Base-by-base conservation (phyloP, 2,888 invertebrate species). In the Dicycla oo region DNA sequence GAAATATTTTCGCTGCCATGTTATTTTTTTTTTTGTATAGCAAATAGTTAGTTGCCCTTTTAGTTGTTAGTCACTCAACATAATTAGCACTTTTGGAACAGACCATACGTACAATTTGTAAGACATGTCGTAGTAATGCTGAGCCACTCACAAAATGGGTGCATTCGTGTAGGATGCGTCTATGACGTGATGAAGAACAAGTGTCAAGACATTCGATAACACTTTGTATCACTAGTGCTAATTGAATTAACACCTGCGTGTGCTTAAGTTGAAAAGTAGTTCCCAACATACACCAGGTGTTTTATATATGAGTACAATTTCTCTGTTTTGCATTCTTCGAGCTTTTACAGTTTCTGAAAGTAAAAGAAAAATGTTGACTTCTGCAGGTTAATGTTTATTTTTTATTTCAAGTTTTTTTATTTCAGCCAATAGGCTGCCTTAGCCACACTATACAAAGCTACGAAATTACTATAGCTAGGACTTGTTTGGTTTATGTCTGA, bases 211-310 rank as follows among this genome's bases (percentile, higher is more conserved):
- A 62, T 23, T 56, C 65, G 63, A 83, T 78, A 80, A 70, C 71
- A 61, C 57, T 69, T 81, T 75, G 76, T 80, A 76, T 73, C 63
- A 70, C 73, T 43, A 76, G 58, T 65, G 72, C 75, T 79, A 85
- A 85, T 79, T 85, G 67, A 77, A 83, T 85, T 85, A 77, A 74
- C 81, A 84, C 75, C 73, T 84, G 73, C 75, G 69, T 58, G 77
- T 49, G 60, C 20, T 60, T 73, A 54, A 61, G 53, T 75, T 71
- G 73, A 68, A 71, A 71, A 81, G 73, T 78, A 65, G 57, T 82
- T 75, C 69, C 58, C 76, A 73, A 70, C 80, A 20, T 57, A 64
- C 47, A 53, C 69, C 77, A 71, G 83, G 76, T 83, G 80, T 83
- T 80, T 80, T 73, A 77, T 83, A 71, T 77, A 82, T 76, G 73